Conservation (phyloP, 2,113 vertebrate genomes). For the Campylorhamphus procurvoides region DNA sequence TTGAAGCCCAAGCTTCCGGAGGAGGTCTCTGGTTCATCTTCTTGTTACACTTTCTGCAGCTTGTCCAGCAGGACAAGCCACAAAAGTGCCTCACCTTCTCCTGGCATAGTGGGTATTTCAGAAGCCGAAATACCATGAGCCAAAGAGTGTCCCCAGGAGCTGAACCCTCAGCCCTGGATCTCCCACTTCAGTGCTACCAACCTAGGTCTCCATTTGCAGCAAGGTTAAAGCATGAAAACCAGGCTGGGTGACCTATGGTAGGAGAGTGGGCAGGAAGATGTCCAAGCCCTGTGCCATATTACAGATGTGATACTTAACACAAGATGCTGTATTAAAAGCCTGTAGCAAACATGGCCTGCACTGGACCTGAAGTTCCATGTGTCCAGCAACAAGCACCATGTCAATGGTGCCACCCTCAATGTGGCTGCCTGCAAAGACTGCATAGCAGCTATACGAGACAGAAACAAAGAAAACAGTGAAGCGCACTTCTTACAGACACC, state of each 20-base stretch:
- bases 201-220: background rate
- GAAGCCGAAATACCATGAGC: background rate
- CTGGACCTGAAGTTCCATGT: background rate
- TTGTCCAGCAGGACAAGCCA: background rate
- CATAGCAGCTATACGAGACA: background rate
- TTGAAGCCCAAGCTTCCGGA: background rate
- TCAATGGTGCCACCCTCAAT: background rate
- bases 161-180: background rate
- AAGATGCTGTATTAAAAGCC: background rate
- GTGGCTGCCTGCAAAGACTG: background rate
- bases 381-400: background rate
- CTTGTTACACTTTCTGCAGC: background rate
- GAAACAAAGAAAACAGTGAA: background rate
- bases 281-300: background rate
- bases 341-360: background rate
- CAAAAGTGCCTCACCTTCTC: background rate
- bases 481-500: background rate
- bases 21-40: background rate
- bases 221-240: background rate
- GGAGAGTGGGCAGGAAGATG: background rate
- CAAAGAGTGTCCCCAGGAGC: background rate
- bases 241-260: background rate
- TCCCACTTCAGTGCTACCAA: background rate
- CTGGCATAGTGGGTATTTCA: background rate
- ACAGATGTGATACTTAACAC: rapidly evolving